Conservation (phyloP, 2,888 invertebrate genomes). For the Myopa testacea region DNA sequence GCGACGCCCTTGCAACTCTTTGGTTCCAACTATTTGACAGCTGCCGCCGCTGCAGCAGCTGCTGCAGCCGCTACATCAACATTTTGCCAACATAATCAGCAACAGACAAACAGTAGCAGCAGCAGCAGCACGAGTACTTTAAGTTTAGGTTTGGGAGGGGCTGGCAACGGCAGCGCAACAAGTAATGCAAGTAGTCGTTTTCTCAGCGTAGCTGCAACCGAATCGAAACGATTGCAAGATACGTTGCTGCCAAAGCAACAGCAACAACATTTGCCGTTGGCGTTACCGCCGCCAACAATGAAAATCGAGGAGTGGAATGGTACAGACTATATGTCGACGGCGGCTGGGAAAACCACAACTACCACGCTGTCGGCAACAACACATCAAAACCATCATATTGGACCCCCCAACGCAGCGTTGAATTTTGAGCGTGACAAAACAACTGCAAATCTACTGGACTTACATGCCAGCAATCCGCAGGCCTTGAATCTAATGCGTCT, state of each 20-base stretch:
- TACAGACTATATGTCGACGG: constrained; percentile 49
- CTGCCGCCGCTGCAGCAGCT: constrained; percentile 63
- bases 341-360: constrained; percentile 52
- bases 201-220: constrained; percentile 54
- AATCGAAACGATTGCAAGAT: constrained; percentile 35
- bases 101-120: constrained; percentile 73
- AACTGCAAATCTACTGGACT: constrained; percentile 46
- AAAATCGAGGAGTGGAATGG: constrained; percentile 78
- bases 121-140: constrained; percentile 58
- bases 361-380: constrained; percentile 38
- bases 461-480: constrained; percentile 52
- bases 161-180: constrained; percentile 52
- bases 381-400: constrained; percentile 22
- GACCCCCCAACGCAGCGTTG: constrained; percentile 2
- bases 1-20: constrained; percentile 74
- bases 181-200: constrained; percentile 59
- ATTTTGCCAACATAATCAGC: constrained; percentile 73
- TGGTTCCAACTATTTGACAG: constrained; percentile 72
- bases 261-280: constrained; percentile 51
- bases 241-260: constrained; percentile 44
- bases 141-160: constrained; percentile 55
- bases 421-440: constrained; percentile 23
- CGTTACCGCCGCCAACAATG: constrained; percentile 69
- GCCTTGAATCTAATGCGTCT: constrained; percentile 62
- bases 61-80: constrained; percentile 65